These are phyloP conservation scores for Linepithema humile DNA, from an alignment of 1,140 invertebrate species.

Conservation along the genomic window DNA sequence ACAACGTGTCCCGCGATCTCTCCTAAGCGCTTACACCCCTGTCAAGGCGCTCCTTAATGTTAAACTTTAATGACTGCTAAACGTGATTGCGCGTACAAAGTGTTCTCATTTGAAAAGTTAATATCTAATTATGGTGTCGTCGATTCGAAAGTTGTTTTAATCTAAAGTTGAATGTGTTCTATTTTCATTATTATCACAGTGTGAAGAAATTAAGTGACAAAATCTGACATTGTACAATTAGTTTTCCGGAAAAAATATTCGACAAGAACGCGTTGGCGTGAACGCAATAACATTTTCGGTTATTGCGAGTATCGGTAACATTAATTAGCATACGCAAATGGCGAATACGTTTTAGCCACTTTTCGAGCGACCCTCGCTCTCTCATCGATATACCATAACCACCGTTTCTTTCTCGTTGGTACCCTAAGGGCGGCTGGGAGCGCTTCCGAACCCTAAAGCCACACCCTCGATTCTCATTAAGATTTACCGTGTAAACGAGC, in stretches of 20 bases:
- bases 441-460: conserved; percentile 64
- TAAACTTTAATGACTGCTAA: not conserved
- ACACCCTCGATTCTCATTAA: conserved; percentile 73
- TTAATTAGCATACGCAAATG: conserved; percentile 17
- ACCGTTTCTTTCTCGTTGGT: conserved; percentile 47
- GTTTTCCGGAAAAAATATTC: not conserved
- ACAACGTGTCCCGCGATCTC: not conserved
- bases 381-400: conserved; percentile 46
- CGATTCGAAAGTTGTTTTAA: not conserved
- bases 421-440: conserved; percentile 62
- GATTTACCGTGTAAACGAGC: conserved; percentile 71
- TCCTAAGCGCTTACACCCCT: not conserved
- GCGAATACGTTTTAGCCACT: conserved; percentile 6
- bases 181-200: not conserved
- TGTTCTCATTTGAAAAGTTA: not conserved
- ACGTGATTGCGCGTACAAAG: not conserved
- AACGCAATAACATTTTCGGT: not conserved
- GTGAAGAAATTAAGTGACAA: not conserved
- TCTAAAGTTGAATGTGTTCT: not conserved
- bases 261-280: not conserved
- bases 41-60: not conserved
- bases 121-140: not conserved
- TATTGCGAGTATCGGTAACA: conserved; percentile 23
- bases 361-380: conserved; percentile 23
- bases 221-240: not conserved